These are phyloP conservation scores for Leptobrachium ailaonicum DNA, from an alignment of 2,113 vertebrate genomes.

Conservation along the genomic window DNA sequence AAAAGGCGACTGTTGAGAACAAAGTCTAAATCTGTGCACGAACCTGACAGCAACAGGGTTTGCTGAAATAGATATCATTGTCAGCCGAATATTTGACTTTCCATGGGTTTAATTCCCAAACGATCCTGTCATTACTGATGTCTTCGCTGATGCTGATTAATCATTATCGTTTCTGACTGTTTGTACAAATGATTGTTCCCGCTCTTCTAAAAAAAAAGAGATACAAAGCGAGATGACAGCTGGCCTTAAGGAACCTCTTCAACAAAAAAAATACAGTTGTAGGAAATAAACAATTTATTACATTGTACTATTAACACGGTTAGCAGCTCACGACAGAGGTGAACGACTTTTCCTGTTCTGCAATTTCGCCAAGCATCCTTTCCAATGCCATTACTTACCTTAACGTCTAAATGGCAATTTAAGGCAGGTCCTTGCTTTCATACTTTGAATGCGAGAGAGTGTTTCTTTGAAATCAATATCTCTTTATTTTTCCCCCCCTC, in stretches of 20 bases:
- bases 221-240: constrained; percentile 21
- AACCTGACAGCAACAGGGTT: constrained; percentile 44
- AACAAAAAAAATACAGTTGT: constrained; percentile 7
- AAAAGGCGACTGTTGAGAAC: constrained; percentile 45
- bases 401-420: neutral
- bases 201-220: constrained; percentile 18
- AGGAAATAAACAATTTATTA: constrained; percentile 51
- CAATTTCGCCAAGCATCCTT: constrained; percentile 30
- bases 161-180: constrained; percentile 31
- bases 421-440: constrained; percentile 26
- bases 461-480: constrained; percentile 45
- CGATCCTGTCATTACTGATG: constrained; percentile 38
- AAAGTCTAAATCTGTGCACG: constrained; percentile 43
- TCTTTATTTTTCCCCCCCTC: constrained; percentile 29
- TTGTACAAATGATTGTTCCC: constrained; percentile 32
- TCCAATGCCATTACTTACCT: neutral
- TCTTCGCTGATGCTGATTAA: constrained; percentile 36
- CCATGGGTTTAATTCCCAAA: constrained; percentile 43
- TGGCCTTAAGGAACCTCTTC: constrained; percentile 33
- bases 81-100: neutral
- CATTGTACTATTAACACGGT: constrained; percentile 32
- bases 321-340: constrained; percentile 20
- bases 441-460: constrained; percentile 38
- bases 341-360: neutral
- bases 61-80: constrained; percentile 40